Evolutionary conservation across 2,797 vertebrate species (phyloP).

Genomic region (Onychomys leucogaster): DNA sequence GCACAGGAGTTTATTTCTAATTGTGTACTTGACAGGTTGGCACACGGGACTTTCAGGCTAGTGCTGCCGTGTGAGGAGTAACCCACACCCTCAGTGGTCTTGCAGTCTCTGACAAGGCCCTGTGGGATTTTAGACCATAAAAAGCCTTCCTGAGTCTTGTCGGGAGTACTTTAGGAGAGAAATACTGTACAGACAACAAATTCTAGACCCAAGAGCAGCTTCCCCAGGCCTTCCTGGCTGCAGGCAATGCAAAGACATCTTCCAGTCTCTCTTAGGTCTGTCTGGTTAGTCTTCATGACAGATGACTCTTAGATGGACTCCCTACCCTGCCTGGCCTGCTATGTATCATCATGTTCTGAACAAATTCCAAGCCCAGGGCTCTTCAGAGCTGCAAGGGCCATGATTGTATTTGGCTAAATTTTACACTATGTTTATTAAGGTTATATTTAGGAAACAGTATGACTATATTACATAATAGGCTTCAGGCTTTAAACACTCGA

Average conservation of each 20-base stretch:
- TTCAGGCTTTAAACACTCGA: not conserved
- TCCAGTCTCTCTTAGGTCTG: not conserved
- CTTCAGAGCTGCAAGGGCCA: not conserved
- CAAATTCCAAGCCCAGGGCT: not conserved
- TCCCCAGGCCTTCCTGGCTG: not conserved
- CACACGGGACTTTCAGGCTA: not conserved
- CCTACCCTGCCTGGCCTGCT: not conserved
- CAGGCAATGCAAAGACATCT: not conserved
- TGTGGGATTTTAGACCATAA: not conserved
- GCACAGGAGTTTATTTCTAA: not conserved
- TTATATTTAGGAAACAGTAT: conserved; percentile 26
- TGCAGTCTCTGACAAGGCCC: not conserved
- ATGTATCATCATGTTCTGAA: not conserved
- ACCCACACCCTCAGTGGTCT: not conserved
- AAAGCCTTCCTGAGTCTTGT: not conserved
- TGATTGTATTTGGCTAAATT: not conserved
- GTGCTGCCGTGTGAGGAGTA: accelerated
- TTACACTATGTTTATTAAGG: conserved; percentile 18
- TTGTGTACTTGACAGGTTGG: accelerated
- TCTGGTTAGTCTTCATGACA: not conserved
- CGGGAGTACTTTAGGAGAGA: not conserved
- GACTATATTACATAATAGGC: not conserved
- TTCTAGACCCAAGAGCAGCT: not conserved
- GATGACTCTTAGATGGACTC: not conserved
- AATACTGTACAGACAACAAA: not conserved